A percentile compares a stretch with the other conserved stretches of the same genome.
Conservation (phyloP, 1,140 invertebrate genomes). For the Eulimnadia texana region DNA sequence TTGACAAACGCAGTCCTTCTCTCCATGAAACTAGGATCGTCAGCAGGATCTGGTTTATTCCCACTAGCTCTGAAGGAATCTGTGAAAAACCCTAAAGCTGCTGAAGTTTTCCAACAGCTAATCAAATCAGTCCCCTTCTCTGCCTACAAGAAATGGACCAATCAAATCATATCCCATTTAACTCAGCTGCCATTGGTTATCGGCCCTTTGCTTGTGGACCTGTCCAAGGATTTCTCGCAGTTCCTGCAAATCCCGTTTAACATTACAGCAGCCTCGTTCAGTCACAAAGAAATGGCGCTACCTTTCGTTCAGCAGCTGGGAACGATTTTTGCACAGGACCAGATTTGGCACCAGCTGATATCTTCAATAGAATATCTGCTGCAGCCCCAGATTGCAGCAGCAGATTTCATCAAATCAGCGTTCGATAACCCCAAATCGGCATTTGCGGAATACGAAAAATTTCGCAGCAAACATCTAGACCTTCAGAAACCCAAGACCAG, state of each 20-base stretch:
- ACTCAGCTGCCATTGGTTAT: neutral
- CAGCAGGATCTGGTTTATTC: neutral
- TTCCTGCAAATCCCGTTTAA: neutral
- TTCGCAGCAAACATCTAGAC: neutral
- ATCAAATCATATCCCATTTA: slow-evolving; percentile 3
- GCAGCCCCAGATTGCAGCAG: neutral
- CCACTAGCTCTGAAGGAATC: neutral
- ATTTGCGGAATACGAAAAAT: neutral
- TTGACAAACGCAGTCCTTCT: neutral
- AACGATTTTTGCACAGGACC: neutral
- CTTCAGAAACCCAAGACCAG: neutral
- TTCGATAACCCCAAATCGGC: neutral
- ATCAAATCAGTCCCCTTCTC: neutral
- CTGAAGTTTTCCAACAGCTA: neutral
- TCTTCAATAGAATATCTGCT: neutral
- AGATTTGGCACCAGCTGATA: neutral
- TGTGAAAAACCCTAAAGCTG: no score
- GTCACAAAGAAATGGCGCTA: neutral
- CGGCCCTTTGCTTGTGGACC: neutral
- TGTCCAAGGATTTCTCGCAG: neutral
- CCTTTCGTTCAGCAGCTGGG: neutral
- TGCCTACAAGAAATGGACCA: neutral
- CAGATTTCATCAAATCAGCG: neutral
- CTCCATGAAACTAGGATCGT: neutral
- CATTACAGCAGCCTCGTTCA: neutral